A percentile compares a stretch with the other conserved stretches of the same genome.
These are phyloP conservation scores for Apis dorsata DNA, from an alignment of 1,140 invertebrate genomes.

Conservation along the genomic window DNA sequence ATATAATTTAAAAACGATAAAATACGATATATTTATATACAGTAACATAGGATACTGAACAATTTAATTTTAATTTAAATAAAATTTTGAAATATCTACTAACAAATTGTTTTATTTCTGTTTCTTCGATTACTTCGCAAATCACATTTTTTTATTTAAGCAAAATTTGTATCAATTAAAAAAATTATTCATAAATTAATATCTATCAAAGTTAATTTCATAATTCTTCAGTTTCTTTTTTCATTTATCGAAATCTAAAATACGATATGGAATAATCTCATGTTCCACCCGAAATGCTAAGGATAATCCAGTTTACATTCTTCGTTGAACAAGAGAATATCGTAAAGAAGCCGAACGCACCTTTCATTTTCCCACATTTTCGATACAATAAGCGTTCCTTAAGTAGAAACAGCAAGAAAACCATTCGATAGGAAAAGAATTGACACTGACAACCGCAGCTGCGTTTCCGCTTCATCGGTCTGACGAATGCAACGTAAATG, in stretches of 20 bases:
- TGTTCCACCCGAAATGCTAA: background rate
- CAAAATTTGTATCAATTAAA: no score
- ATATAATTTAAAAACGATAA: no score
- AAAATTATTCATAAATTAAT: no score
- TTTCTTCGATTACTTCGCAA: no score
- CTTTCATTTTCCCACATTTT: conserved; percentile 3
- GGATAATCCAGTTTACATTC: background rate
- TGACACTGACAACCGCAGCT: background rate
- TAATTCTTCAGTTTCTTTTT: no score
- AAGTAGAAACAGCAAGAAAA: background rate
- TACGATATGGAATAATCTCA: background rate
- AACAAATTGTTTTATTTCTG: no score
- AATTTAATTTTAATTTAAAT: no score
- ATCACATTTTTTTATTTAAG: no score
- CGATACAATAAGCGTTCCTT: background rate
- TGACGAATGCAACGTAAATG: background rate
- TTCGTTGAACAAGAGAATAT: background rate
- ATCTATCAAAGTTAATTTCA: no score
- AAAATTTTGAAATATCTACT: no score
- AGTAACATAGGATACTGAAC: no score
- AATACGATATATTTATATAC: no score
- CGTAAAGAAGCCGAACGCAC: background rate
- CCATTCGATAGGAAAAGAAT: conserved; percentile 1
- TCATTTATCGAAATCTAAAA: background rate
- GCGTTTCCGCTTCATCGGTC: conserved; percentile 17